Base-by-base conservation (phyloP, 1,140 invertebrate genomes). In the Antheraea mylitta region DNA sequence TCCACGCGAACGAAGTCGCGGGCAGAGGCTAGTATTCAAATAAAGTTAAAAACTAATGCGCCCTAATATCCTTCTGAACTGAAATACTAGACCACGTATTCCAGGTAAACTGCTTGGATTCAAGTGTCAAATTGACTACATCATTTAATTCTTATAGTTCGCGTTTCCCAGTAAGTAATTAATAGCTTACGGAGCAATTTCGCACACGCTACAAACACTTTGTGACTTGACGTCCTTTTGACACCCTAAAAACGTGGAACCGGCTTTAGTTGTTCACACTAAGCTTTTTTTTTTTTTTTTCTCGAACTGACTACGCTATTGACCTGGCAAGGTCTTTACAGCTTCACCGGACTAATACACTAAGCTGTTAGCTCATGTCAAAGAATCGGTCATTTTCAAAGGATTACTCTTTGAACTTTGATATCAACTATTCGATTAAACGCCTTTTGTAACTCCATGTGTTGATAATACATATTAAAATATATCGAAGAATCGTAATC, bases 371-470 rank as follows among this genome's bases (percentile, higher is more conserved):
- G 2, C 58, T 65, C 63, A 22, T 66, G 36, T 66, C 68, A 66
- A 66, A 66, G 63, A 69, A 67, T n/a, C 19, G 58, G 67, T 64
- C 19, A 66, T 58, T 66, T 61, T 36, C 58, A 61, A 30, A 66
- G 36, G 48, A 45, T 66, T 60, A 61, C 36, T 67, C 30, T 61
- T 8, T 19, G 63, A 60, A 30, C 22, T 70, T 70, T 59, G 48
- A 45, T 37, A 58, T 66, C 37, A 63, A 53, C 64, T 22, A 53
- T 48, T 65, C 42, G 36, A 11, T 65, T 16, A 6, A 18, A 36
- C 30, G 13, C n/a, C n/a, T 61, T 61, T 63, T n/a, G 30, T 8
- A 30, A 30, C 22, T 30, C 22, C 22, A 30, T 4, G 22, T 30
- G 22, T 30, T 30, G 22, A 30, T 30, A 30, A 2, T 30, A 30